Percentiles rank a stretch among this genome's conserved stretches.
Evolutionary conservation across 1,140 invertebrate genomes (phyloP).

Genomic region (Drosophila athabasca): DNA sequence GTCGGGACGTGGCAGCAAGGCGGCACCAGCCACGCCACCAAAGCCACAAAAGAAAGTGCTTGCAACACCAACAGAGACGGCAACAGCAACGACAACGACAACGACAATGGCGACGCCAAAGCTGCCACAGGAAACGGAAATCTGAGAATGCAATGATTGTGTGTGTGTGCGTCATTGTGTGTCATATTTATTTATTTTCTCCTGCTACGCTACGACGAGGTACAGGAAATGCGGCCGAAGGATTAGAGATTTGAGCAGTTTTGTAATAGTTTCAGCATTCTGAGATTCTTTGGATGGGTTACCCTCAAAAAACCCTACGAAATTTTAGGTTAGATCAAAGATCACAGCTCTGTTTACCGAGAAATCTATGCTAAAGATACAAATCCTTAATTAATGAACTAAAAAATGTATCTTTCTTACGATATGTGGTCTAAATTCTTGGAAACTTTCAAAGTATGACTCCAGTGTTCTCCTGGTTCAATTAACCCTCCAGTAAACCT

Average conservation of each 20-base stretch:
- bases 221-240: constrained; percentile 31
- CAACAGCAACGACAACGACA: constrained; percentile 14
- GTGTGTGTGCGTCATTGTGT: constrained; percentile 35
- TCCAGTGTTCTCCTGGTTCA: too few relatives aligned
- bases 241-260: constrained; percentile 16
- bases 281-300: too few relatives aligned
- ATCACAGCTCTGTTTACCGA: too few relatives aligned
- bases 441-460: too few relatives aligned
- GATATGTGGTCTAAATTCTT: too few relatives aligned
- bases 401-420: too few relatives aligned
- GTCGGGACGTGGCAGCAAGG: constrained; percentile 52
- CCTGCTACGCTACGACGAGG: constrained; percentile 31
- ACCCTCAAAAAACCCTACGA: too few relatives aligned
- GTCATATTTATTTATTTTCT: constrained; percentile 40
- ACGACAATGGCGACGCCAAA: constrained; percentile 43
- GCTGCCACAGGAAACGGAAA: constrained; percentile 78
- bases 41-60: constrained; percentile 35
- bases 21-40: constrained; percentile 45
- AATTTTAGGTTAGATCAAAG: too few relatives aligned
- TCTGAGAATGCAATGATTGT: constrained; percentile 38
- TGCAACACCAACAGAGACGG: constrained; percentile 16
- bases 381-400: too few relatives aligned
- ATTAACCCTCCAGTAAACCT: too few relatives aligned
- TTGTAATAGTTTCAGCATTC: background rate
- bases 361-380: too few relatives aligned